A percentile compares a stretch with the other conserved stretches of the same genome.
These are phyloP conservation scores for Dysidea cf. avara DNA, from an alignment of 37 sponge, comb jelly and placozoan genomes.

Conservation along the genomic window DNA sequence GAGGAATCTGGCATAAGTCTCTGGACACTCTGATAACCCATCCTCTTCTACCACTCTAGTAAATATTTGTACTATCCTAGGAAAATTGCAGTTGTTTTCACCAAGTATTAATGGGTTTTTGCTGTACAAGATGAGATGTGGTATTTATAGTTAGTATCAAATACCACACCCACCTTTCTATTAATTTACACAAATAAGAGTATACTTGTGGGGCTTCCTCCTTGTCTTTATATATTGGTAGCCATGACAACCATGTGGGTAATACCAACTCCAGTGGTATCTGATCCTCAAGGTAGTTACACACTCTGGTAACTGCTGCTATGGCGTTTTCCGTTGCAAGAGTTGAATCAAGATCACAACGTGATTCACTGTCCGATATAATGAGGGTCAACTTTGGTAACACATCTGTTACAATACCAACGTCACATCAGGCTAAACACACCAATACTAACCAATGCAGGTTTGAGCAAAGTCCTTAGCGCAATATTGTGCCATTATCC, in stretches of 20 bases:
- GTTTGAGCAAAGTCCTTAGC: conserved; percentile 68
- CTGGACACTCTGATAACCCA: conserved; percentile 42
- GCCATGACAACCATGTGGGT: conserved; percentile 89
- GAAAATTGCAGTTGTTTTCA: conserved; percentile 68
- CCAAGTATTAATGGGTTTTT: conserved; percentile 82
- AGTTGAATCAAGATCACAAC: conserved; percentile 45
- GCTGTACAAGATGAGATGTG: conserved; percentile 23
- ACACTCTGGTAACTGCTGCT: conserved; percentile 96
- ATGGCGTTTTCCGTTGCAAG: conserved; percentile 96
- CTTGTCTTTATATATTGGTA: conserved; percentile 94
- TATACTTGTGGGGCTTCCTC: conserved; percentile 94
- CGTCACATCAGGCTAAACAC: neutral
- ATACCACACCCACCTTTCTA: conserved; percentile 77
- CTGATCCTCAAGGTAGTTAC: conserved; percentile 68
- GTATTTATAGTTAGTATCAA: neutral
- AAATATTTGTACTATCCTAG: conserved; percentile 77
- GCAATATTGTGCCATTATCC: conserved; percentile 83
- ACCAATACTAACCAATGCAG: conserved; percentile 73
- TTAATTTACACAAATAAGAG: conserved; percentile 90
- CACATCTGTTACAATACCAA: conserved; percentile 54
- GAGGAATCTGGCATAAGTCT: conserved; percentile 57
- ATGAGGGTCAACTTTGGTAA: conserved; percentile 69
- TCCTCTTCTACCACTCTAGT: conserved; percentile 64
- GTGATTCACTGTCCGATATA: conserved; percentile 54
- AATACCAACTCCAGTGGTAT: conserved; percentile 84